Evolutionary conservation across 2,797 vertebrate genomes (phyloP).

Genomic region (Poeciliopsis presidionis): DNA sequence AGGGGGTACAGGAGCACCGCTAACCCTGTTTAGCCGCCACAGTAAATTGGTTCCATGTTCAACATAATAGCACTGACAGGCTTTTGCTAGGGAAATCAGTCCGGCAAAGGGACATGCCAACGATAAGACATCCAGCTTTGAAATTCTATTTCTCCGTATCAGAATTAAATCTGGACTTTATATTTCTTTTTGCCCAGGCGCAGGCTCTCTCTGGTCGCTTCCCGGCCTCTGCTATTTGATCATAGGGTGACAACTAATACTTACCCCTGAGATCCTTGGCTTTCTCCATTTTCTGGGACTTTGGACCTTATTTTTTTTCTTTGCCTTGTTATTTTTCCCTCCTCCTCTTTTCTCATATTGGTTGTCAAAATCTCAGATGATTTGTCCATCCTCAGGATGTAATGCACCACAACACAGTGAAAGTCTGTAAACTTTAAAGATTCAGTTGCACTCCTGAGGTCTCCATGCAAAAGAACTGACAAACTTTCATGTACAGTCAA

Average conservation of each 20-base stretch:
- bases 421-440: slow-evolving; percentile 51
- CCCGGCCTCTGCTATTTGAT: slow-evolving; percentile 88
- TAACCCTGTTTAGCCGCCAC: slow-evolving; percentile 95
- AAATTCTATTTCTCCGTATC: slow-evolving; percentile 99
- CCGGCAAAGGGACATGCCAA: slow-evolving; percentile 95
- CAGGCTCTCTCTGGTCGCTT: slow-evolving; percentile 84
- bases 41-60: slow-evolving; percentile 99
- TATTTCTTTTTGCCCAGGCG: slow-evolving; percentile 91
- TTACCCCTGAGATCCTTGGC: slow-evolving; percentile 85
- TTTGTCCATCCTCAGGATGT: slow-evolving; percentile 68
- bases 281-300: slow-evolving; percentile 77
- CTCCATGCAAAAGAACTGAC: slow-evolving; percentile 19
- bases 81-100: slow-evolving; percentile 99
- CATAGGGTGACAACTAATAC: slow-evolving; percentile 93
- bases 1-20: slow-evolving; percentile 92
- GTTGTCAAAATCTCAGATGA: slow-evolving; percentile 88
- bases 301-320: slow-evolving; percentile 61
- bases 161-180: slow-evolving; percentile 99
- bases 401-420: slow-evolving; percentile 48
- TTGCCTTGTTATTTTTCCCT: slow-evolving; percentile 60
- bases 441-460: slow-evolving; percentile 36
- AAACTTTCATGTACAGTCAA: slow-evolving; percentile 24
- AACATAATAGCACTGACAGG: slow-evolving; percentile 99
- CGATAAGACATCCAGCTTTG: slow-evolving; percentile 99
- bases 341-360: slow-evolving; percentile 74